A percentile compares a stretch with the other conserved stretches of the same genome.
These are phyloP conservation scores for Kryptolebias marmoratus DNA, from an alignment of 2,113 vertebrate species.

Conservation along the genomic window DNA sequence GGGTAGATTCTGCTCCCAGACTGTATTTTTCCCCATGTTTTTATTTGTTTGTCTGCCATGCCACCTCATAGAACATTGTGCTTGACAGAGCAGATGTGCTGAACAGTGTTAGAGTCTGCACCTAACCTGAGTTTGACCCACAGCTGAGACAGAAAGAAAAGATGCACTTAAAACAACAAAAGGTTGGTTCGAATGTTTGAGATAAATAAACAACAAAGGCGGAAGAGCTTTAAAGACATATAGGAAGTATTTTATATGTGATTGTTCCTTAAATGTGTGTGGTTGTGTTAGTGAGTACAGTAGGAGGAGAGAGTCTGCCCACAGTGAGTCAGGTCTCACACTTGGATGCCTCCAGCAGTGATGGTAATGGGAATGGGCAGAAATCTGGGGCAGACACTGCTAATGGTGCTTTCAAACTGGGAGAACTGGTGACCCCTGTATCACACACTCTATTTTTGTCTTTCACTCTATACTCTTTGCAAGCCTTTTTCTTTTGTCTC, in stretches of 20 bases:
- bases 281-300: conserved; percentile 13
- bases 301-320: conserved; percentile 31
- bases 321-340: conserved; percentile 29
- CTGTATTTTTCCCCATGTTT: background rate
- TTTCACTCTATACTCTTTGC: background rate
- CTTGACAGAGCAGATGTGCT: conserved; percentile 33
- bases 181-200: background rate
- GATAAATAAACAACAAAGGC: background rate
- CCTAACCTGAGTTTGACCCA: conserved; percentile 61
- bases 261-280: background rate
- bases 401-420: conserved; percentile 75
- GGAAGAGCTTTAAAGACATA: conserved; percentile 1
- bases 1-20: background rate
- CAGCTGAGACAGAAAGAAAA: background rate
- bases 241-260: conserved; percentile 13
- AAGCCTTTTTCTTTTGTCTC: conserved; percentile 17
- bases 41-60: conserved; percentile 24
- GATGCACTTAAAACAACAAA: background rate
- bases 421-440: conserved; percentile 52
- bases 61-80: conserved; percentile 19
- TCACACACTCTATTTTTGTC: background rate
- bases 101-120: conserved; percentile 17
- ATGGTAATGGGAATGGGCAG: conserved; percentile 84
- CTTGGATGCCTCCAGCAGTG: conserved; percentile 68
- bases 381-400: conserved; percentile 82